Conservation (phyloP, 1,140 invertebrate genomes). For the Aphelinus certus region DNA sequence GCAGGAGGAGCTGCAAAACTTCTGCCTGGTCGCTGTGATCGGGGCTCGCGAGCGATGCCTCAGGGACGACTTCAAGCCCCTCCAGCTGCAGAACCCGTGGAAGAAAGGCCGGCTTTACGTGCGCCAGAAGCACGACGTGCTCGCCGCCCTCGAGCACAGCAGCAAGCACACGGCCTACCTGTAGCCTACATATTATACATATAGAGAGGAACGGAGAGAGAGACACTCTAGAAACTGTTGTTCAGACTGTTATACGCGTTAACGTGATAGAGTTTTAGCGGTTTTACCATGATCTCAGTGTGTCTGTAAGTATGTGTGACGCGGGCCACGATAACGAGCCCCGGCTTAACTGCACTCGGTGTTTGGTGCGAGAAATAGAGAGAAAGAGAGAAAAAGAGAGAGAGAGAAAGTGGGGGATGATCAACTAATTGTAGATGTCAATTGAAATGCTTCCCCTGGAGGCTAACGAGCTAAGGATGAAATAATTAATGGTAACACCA, state of each 20-base stretch:
- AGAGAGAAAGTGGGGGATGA: too few species aligned
- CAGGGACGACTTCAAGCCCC: constrained; percentile 90
- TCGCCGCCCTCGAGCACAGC: constrained; percentile 87
- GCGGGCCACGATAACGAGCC: too few species aligned
- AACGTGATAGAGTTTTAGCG: too few species aligned
- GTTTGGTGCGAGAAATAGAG: too few species aligned
- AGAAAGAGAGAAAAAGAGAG: too few species aligned
- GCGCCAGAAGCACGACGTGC: constrained; percentile 85
- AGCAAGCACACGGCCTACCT: constrained; percentile 75
- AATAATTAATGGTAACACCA: constrained; percentile 30
- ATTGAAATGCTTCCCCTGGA: neutral
- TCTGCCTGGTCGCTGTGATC: constrained; percentile 93
- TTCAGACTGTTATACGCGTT: too few species aligned
- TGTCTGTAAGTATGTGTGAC: neutral
- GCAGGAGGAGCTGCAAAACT: constrained; percentile 81
- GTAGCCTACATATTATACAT: constrained; percentile 39
- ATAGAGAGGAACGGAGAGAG: too few species aligned
- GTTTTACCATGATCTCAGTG: constrained; percentile 5
- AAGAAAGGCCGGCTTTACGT: constrained; percentile 92
- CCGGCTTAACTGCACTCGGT: too few species aligned
- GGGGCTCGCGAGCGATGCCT: constrained; percentile 91
- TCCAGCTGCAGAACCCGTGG: constrained; percentile 95
- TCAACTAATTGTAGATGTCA: neutral
- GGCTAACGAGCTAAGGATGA: neutral
- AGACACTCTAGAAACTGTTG: too few species aligned